Evolutionary conservation across 2,797 vertebrate genomes (phyloP).

Genomic region (Crossoptilon crossoptilon): DNA sequence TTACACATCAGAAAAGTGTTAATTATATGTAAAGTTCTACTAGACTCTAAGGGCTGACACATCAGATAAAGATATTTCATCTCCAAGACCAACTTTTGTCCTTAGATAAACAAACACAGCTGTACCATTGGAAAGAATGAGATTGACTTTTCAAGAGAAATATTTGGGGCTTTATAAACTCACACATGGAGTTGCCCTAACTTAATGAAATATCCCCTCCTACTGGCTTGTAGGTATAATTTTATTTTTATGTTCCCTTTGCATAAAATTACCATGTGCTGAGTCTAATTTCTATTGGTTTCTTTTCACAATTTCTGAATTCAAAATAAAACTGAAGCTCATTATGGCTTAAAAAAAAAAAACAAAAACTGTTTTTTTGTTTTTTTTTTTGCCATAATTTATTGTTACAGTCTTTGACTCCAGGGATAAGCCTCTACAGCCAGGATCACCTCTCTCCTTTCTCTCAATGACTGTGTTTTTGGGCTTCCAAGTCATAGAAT

Average conservation of each 20-base stretch:
- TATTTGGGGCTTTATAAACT: background rate
- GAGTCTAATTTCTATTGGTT: conserved; percentile 43
- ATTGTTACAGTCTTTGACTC: background rate
- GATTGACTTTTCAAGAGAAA: background rate
- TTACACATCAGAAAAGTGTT: conserved; percentile 44
- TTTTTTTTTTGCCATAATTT: background rate
- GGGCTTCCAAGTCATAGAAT: background rate
- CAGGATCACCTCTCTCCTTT: background rate
- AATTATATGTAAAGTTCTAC: conserved; percentile 46
- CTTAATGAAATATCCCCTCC: conserved; percentile 26
- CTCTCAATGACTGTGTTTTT: background rate
- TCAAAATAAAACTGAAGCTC: background rate
- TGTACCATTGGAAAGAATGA: background rate
- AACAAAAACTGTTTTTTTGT: no score
- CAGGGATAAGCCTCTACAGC: background rate
- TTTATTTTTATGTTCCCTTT: conserved; percentile 5
- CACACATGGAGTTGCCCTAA: conserved; percentile 21
- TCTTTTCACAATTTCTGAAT: conserved; percentile 14
- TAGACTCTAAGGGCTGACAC: conserved; percentile 7
- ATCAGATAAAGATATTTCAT: background rate
- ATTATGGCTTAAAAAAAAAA: background rate
- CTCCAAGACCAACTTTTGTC: background rate
- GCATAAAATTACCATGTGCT: background rate
- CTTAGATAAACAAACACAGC: fast-evolving
- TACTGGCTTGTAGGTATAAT: conserved; percentile 21